phyloP scores from a whole-genome alignment of 2,797 vertebrate genomes.

The Psittacula echo region DNA sequence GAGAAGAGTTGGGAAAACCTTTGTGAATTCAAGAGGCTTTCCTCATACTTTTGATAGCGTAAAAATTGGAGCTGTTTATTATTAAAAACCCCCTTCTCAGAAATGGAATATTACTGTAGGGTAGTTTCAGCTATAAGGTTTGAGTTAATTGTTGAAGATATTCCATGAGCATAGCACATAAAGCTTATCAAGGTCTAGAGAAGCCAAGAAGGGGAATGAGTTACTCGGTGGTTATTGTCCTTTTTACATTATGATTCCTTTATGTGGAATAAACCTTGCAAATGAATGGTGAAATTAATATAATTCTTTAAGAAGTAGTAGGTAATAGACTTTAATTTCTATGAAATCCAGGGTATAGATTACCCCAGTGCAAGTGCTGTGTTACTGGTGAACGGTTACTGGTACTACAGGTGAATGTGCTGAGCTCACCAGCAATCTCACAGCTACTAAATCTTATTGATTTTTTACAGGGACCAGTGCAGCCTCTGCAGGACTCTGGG shows the following conservation, averaged over 20 bases:
- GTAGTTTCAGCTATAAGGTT: background rate
- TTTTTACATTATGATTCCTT: background rate
- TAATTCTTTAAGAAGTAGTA: background rate
- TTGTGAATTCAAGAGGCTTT: background rate
- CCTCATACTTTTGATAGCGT: background rate
- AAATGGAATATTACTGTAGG: background rate
- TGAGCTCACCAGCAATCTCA: background rate
- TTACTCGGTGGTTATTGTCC: background rate
- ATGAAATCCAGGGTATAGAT: background rate
- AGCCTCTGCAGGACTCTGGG: slow-evolving; percentile 12
- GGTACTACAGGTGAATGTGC: background rate
- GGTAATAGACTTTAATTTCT: background rate
- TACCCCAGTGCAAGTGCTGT: background rate
- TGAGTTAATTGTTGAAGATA: background rate
- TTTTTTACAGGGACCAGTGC: slow-evolving; percentile 10
- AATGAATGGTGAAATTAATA: background rate
- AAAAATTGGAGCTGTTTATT: background rate
- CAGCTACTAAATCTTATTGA: background rate
- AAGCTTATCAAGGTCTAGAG: background rate
- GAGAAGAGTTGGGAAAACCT: background rate
- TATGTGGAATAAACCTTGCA: background rate
- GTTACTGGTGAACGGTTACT: background rate
- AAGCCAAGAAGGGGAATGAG: background rate
- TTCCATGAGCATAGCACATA: background rate
- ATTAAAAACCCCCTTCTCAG: fast-evolving